A percentile compares a stretch with the other conserved stretches of the same genome.
phyloP scores from a whole-genome alignment of 2,797 vertebrate genomes.

The Monodelphis domestica region DNA sequence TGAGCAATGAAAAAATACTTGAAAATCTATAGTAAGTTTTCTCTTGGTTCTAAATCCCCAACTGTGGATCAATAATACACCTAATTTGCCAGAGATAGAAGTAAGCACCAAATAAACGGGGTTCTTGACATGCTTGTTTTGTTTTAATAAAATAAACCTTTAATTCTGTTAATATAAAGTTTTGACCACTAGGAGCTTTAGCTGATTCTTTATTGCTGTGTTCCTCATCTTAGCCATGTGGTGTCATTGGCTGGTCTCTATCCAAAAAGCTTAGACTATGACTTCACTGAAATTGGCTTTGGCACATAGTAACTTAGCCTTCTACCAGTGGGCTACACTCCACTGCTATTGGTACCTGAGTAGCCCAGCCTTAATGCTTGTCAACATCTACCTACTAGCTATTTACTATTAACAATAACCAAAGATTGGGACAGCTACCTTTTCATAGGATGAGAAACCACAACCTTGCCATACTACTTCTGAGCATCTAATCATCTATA shows the following conservation, averaged over 20 bases:
- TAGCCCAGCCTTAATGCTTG: background rate
- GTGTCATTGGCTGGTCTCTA: background rate
- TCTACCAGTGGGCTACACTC: background rate
- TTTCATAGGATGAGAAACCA: background rate
- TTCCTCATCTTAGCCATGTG: background rate
- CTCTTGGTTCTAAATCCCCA: background rate
- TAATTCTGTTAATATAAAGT: background rate
- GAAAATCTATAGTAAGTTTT: background rate
- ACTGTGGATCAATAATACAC: background rate
- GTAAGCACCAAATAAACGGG: background rate
- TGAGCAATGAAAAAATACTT: background rate
- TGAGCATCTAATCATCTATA: no score
- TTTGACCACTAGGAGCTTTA: background rate
- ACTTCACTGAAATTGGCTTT: no score
- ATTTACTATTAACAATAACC: background rate
- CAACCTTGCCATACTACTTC: background rate
- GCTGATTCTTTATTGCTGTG: background rate
- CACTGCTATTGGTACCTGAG: background rate
- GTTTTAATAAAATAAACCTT: no score
- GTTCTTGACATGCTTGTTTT: background rate
- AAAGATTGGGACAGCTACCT: background rate
- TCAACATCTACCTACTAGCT: background rate
- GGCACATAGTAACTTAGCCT: no score
- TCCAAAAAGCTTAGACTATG: background rate
- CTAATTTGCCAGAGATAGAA: background rate